These are phyloP conservation scores for Tinea semifulvella DNA, from an alignment of 2,888 invertebrate species.

Conservation along the genomic window DNA sequence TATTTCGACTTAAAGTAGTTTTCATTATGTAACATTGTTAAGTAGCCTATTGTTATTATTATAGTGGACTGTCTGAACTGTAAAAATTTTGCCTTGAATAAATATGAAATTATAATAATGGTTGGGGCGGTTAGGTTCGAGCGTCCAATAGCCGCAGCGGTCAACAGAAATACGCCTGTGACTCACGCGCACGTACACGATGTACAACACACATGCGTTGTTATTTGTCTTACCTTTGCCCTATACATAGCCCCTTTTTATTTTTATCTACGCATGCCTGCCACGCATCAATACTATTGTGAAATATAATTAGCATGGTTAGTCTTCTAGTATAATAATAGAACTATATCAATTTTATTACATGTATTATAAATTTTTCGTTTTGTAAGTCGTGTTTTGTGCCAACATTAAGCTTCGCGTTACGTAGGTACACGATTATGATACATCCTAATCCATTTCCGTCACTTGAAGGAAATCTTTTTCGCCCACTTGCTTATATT, in stretches of 20 bases:
- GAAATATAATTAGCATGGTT: conserved; percentile 1
- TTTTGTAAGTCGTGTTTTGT: background rate
- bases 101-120: conserved; percentile 8
- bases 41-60: too few species aligned
- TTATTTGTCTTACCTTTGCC: conserved; percentile 13
- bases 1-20: too few species aligned
- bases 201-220: conserved; percentile 1
- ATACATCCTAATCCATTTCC: conserved; percentile 31
- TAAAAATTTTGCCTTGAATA: background rate
- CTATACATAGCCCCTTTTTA: conserved; percentile 1
- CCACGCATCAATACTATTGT: background rate
- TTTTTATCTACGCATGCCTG: conserved; percentile 5
- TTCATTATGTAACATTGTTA: too few species aligned
- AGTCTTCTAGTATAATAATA: too few species aligned
- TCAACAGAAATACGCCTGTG: conserved; percentile 43
- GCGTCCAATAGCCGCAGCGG: conserved; percentile 13
- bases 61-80: too few species aligned
- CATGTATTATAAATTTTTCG: too few species aligned
- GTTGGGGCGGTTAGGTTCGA: conserved; percentile 1
- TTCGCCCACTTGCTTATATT: conserved; percentile 1
- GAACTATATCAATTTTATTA: too few species aligned
- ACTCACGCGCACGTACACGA: conserved; percentile 32
- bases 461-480: conserved; percentile 20
- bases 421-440: conserved; percentile 3
- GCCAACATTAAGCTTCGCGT: conserved; percentile 6